Conservation (phyloP, 1,140 invertebrate genomes). For the Papilio dardanus region DNA sequence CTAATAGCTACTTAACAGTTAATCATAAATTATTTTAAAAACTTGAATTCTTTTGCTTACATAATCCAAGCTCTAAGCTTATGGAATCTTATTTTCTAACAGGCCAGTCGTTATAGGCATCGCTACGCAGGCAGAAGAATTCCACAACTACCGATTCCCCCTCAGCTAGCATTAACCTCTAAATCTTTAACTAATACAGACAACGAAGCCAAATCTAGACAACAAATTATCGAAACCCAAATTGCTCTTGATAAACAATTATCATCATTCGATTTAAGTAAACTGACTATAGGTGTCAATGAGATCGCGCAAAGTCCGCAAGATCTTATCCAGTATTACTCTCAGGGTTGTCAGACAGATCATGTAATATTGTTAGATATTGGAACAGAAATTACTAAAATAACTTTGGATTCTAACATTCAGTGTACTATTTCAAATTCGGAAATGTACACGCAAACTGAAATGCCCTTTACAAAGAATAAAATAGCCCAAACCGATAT, state of each 20-base stretch:
- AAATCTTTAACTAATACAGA: slow-evolving; percentile 55
- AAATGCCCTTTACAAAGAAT: slow-evolving; percentile 64
- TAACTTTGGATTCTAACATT: slow-evolving; percentile 65
- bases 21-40: neutral
- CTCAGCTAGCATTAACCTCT: slow-evolving; percentile 60
- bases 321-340: slow-evolving; percentile 61
- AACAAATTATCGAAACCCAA: slow-evolving; percentile 76
- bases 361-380: slow-evolving; percentile 69
- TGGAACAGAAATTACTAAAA: slow-evolving; percentile 69
- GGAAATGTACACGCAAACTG: slow-evolving; percentile 74
- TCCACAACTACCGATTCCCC: slow-evolving; percentile 57
- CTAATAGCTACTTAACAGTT: slow-evolving; percentile 30
- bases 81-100: slow-evolving; percentile 63
- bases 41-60: neutral
- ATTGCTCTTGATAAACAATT: slow-evolving; percentile 68
- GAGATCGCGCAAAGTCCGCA: slow-evolving; percentile 67
- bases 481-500: slow-evolving; percentile 67
- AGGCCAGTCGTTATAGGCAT: slow-evolving; percentile 78
- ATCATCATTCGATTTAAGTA: slow-evolving; percentile 66
- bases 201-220: slow-evolving; percentile 57
- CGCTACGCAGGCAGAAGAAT: slow-evolving; percentile 70
- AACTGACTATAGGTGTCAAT: slow-evolving; percentile 69
- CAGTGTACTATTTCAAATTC: slow-evolving; percentile 59
- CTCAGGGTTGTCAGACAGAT: slow-evolving; percentile 75
- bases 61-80: slow-evolving; percentile 19